Base-by-base conservation (phyloP, 2,797 vertebrate genomes). In the Anguilla pacifica region DNA sequence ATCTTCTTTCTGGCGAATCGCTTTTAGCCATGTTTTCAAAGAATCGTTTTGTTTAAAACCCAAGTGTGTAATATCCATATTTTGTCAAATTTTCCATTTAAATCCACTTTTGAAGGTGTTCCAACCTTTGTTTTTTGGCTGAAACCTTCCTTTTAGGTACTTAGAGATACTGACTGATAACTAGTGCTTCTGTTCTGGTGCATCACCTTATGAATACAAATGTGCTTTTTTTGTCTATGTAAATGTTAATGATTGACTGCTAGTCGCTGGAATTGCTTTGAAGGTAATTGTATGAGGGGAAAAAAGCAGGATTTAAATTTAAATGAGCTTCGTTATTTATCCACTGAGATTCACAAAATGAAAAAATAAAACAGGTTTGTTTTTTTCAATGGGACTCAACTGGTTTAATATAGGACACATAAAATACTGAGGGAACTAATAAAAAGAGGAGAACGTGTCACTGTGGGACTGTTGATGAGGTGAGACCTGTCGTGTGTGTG, bases 171-270 rank as follows among this genome's bases (percentile, higher is more conserved):
- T 82, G 17, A 51, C 79, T 82, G 46, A 51, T 51, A 81, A 19
- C 46, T 46, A 49, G 10, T 11, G 46, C 13, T 7, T 82, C 19
- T 31, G 4, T 49, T 51, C 7, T 51, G 6, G 1, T 49, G 0
- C 15, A 39, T 86, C 67, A 86, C 72, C 31, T 43, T 15, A 35
- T 46, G 72, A 61, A 86, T 81, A 79, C n/a, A 86, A 86, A 82
- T 79, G 49, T 57, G 74, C 25, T 2, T 46, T 81, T 82, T 86
- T 53, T 9, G 55, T 82, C 86, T 86, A 79, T 55, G 72, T 39
- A 86, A 59, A 86, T 57, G 51, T 28, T 81, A 74, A 86, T 86
- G 51, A 77, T 57, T 49, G 15, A 77, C 31, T 5, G 17, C 77
- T 49, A 49, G 39, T 28, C 1, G 6, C 9, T 51, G 1, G 43